Conservation (phyloP, 1,140 invertebrate species). For the Lepidostoma basale region DNA sequence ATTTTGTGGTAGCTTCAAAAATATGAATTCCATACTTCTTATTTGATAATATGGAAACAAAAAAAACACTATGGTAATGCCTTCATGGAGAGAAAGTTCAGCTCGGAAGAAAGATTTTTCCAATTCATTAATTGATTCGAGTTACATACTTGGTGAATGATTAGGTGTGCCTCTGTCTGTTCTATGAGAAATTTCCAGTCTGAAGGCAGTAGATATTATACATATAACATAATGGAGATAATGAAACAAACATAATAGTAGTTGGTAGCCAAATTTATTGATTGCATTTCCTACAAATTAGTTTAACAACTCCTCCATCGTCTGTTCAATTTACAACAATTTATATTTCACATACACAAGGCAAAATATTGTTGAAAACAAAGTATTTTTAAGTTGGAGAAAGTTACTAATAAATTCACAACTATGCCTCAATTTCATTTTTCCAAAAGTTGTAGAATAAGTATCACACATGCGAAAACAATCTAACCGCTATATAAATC, state of each 20-base stretch:
- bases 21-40: too few species aligned
- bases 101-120: too few species aligned
- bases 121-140: too few species aligned
- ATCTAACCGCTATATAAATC: not conserved
- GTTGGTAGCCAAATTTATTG: conserved; percentile 30
- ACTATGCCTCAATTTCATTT: conserved; percentile 2
- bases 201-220: too few species aligned
- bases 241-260: not conserved
- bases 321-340: conserved; percentile 23
- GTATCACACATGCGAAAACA: not conserved
- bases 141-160: too few species aligned
- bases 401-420: conserved; percentile 4
- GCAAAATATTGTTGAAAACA: conserved; percentile 25
- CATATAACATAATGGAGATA: too few species aligned
- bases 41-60: too few species aligned
- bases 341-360: conserved; percentile 30
- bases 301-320: conserved; percentile 28
- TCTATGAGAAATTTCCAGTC: too few species aligned
- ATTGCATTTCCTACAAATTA: conserved; percentile 32
- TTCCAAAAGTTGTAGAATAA: conserved; percentile 2
- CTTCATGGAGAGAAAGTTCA: too few species aligned
- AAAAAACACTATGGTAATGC: too few species aligned
- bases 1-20: too few species aligned
- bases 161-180: too few species aligned
- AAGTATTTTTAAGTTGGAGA: not conserved